Evolutionary conservation across 2,888 invertebrate species (phyloP).

Genomic region (Drosophila tanythrix): DNA sequence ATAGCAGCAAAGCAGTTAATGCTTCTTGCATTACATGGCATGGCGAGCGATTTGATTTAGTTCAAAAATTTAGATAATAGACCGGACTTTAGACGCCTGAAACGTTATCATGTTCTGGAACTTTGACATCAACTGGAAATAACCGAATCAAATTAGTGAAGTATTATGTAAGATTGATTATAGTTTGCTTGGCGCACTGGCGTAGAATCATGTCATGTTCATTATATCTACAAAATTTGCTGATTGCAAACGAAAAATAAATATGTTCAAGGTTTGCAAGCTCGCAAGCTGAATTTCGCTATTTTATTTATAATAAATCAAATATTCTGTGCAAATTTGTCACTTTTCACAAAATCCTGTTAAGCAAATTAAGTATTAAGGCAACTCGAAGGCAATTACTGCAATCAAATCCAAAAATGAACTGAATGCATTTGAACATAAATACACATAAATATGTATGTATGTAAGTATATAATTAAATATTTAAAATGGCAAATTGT

Average conservation of each 20-base stretch:
- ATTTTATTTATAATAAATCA: neutral
- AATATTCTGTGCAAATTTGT: neutral
- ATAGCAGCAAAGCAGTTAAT: neutral
- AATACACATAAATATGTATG: too few species aligned
- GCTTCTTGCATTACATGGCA: neutral
- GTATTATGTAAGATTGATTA: rapidly evolving
- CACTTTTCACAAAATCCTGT: neutral
- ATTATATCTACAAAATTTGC: neutral
- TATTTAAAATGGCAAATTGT: neutral
- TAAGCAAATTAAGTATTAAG: neutral
- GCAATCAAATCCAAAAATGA: neutral
- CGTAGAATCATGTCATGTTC: neutral
- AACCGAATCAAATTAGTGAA: neutral
- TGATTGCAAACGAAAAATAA: neutral
- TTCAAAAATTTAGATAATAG: neutral
- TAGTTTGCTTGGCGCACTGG: neutral
- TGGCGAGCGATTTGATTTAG: neutral
- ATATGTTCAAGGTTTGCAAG: neutral
- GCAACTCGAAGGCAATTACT: neutral
- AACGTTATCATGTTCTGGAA: neutral
- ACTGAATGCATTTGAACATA: neutral
- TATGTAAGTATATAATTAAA: neutral
- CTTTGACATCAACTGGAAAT: neutral
- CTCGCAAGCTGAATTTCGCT: neutral
- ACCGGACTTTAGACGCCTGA: neutral